A percentile compares a stretch with the other conserved stretches of the same genome.
phyloP scores from a whole-genome alignment of 2,888 invertebrate species.

The Tetranychus truncatus region DNA sequence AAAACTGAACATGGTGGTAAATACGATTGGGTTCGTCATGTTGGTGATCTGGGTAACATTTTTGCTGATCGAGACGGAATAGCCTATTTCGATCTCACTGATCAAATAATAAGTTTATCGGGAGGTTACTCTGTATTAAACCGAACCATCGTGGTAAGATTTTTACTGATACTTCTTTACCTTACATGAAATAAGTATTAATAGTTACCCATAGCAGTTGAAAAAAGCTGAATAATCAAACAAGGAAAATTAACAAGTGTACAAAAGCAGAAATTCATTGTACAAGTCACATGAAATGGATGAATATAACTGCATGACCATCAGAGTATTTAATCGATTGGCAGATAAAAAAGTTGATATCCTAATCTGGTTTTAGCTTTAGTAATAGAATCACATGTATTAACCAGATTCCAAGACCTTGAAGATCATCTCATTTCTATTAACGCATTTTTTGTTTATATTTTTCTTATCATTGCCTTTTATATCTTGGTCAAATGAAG shows the following conservation, averaged over 20 bases:
- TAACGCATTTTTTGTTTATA: background rate
- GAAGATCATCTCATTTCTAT: no score
- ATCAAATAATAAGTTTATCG: conserved; percentile 13
- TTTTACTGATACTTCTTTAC: background rate
- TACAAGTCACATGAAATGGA: background rate
- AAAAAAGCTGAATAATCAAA: no score
- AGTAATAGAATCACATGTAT: no score
- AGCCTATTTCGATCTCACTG: conserved; percentile 17
- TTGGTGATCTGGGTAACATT: conserved; percentile 48
- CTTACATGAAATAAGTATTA: no score
- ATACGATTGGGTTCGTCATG: conserved; percentile 43
- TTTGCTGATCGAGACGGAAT: conserved; percentile 14
- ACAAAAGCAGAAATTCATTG: no score
- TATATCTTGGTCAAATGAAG: background rate
- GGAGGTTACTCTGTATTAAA: conserved; percentile 13
- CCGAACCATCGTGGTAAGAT: conserved; percentile 25
- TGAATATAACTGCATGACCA: no score
- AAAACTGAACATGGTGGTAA: conserved; percentile 13
- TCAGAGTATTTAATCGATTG: no score
- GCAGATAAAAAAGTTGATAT: no score
- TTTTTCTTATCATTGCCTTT: background rate
- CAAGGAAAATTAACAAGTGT: no score
- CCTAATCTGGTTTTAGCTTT: no score
- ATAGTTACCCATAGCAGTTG: no score
- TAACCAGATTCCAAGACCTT: no score